A percentile compares a stretch with the other conserved stretches of the same genome.
phyloP scores from a whole-genome alignment of 1,140 invertebrate genomes.

The Calephelis virginiensis region DNA sequence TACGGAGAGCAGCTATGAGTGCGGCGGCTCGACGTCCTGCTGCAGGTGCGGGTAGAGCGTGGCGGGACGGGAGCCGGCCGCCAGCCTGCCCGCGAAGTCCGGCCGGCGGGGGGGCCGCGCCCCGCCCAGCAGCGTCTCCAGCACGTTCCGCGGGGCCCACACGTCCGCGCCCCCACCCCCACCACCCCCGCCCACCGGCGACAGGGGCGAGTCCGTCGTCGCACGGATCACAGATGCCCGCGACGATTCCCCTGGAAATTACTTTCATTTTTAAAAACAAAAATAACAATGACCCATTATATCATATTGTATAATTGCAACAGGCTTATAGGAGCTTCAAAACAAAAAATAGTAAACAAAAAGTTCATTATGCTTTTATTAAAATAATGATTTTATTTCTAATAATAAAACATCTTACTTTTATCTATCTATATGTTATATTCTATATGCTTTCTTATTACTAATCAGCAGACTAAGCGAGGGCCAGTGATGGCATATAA shows the following conservation, averaged over 20 bases:
- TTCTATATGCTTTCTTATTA: no score
- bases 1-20: slow-evolving; percentile 18
- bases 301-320: no score
- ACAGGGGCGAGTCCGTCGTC: slow-evolving; percentile 90
- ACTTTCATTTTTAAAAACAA: no score
- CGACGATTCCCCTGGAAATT: slow-evolving; percentile 52
- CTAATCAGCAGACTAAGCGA: no score
- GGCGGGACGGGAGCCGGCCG: slow-evolving; percentile 83
- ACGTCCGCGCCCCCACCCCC: slow-evolving; percentile 53
- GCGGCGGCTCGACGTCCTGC: slow-evolving; percentile 56
- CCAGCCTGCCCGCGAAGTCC: slow-evolving; percentile 89
- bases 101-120: slow-evolving; percentile 80
- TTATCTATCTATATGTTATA: no score
- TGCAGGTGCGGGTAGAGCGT: slow-evolving; percentile 87
- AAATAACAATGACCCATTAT: not conserved
- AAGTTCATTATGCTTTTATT: no score
- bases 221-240: slow-evolving; percentile 86
- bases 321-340: no score
- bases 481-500: no score
- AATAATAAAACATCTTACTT: no score
- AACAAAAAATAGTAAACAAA: no score
- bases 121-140: slow-evolving; percentile 83
- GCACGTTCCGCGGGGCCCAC: slow-evolving; percentile 78
- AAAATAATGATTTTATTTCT: no score
- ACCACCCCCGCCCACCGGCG: slow-evolving; percentile 80